Evolutionary conservation across 2,888 invertebrate species (phyloP).

Genomic region (Andrena hattorfiana): DNA sequence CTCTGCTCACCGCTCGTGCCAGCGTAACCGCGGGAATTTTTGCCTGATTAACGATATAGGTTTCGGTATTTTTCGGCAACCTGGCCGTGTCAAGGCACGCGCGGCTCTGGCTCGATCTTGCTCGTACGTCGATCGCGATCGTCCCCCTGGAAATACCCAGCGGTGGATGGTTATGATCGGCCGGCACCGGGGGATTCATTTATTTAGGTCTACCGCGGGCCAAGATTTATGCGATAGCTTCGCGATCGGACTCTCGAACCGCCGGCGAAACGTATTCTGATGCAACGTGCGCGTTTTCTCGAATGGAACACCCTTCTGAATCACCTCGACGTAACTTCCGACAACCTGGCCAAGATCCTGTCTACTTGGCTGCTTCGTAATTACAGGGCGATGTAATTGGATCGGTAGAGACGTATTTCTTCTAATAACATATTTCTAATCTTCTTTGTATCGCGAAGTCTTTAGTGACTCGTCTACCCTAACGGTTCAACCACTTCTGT

Average conservation of each 20-base stretch:
- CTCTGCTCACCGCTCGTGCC: constrained; percentile 71
- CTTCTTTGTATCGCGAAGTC: constrained; percentile 14
- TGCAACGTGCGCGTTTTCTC: constrained; percentile 22
- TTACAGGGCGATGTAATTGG: constrained; percentile 49
- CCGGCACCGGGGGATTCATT: constrained; percentile 9
- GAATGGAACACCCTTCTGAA: constrained; percentile 4
- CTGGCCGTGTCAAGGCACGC: constrained; percentile 43
- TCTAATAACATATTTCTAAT: constrained; percentile 46
- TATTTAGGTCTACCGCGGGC: not conserved
- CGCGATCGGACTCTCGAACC: not conserved
- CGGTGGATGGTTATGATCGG: constrained; percentile 31
- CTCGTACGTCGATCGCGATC: constrained; percentile 43
- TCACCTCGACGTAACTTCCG: constrained; percentile 10
- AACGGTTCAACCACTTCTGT: constrained; percentile 2
- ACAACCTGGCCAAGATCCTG: constrained; percentile 31
- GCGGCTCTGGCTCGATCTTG: constrained; percentile 37
- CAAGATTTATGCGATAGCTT: constrained; percentile 8
- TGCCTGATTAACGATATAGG: constrained; percentile 81
- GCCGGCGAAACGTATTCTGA: constrained; percentile 6
- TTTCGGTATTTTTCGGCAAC: constrained; percentile 76
- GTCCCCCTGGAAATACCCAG: constrained; percentile 24
- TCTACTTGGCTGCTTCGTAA: constrained; percentile 44
- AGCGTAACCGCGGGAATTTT: constrained; percentile 81
- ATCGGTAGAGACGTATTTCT: constrained; percentile 33
- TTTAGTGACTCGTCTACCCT: not conserved